These are phyloP conservation scores for Callorhinus ursinus DNA, from an alignment of 2,113 vertebrate genomes.

Conservation along the genomic window DNA sequence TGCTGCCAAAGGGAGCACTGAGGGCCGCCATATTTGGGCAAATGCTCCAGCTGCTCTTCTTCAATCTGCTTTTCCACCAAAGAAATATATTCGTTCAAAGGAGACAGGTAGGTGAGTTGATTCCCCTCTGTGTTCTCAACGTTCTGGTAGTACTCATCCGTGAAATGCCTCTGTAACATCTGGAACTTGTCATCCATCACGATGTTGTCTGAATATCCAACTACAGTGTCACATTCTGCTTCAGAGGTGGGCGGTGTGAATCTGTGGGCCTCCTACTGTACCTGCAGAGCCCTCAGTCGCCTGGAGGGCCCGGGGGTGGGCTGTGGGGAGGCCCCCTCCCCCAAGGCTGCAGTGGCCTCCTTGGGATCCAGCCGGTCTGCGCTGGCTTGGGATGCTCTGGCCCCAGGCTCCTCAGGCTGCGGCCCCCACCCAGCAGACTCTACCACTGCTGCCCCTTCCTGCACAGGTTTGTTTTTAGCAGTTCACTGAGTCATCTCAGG, in stretches of 20 bases:
- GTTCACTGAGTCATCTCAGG: not conserved
- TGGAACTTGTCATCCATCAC: not conserved
- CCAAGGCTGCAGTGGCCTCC: not conserved
- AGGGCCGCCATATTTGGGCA: not conserved
- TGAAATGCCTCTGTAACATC: not conserved
- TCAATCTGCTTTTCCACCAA: not conserved
- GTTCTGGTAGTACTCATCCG: not conserved
- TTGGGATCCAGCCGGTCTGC: rapidly evolving
- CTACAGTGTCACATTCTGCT: not conserved
- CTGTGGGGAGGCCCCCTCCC: rapidly evolving
- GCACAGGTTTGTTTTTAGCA: not conserved
- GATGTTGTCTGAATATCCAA: not conserved
- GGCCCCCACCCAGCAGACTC: not conserved
- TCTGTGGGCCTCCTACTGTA: not conserved
- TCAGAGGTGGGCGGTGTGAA: not conserved
- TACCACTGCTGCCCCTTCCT: rapidly evolving
- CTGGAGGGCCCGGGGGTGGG: rapidly evolving
- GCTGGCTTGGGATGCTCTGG: rapidly evolving
- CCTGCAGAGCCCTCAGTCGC: not conserved
- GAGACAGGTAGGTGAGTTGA: not conserved
- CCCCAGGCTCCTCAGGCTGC: not conserved
- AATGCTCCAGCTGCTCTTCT: not conserved
- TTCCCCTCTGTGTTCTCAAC: not conserved
- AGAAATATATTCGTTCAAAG: not conserved
- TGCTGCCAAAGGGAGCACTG: too few relatives aligned